Evolutionary conservation across 2,797 vertebrate species (phyloP).

Genomic region (Anguilla anguilla): DNA sequence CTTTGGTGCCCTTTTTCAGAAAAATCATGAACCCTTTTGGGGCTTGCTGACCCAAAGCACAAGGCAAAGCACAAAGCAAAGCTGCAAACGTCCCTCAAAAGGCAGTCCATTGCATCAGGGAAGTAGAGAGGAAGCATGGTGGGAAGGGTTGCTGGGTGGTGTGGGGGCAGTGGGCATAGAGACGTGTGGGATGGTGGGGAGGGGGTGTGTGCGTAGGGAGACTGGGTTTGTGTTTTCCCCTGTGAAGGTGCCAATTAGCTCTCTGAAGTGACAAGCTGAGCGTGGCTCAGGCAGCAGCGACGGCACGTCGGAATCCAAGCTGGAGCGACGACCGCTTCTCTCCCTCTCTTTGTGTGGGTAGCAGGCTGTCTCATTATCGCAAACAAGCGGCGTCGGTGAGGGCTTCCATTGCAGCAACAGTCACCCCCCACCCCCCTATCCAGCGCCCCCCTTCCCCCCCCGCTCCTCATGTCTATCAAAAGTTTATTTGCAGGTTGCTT

Average conservation of each 20-base stretch:
- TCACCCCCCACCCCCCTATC: background rate
- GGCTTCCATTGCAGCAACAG: background rate
- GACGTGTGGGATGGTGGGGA: background rate
- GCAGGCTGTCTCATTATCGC: slow-evolving; percentile 12
- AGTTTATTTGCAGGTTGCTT: slow-evolving; percentile 8
- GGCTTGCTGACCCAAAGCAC: background rate
- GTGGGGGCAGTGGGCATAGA: background rate
- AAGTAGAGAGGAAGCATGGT: background rate
- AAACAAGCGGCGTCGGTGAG: background rate
- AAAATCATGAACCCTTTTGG: background rate
- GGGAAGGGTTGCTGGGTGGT: background rate
- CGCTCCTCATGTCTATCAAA: background rate
- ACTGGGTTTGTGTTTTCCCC: slow-evolving; percentile 7
- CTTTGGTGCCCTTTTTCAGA: no score
- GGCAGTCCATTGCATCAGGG: background rate
- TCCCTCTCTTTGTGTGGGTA: slow-evolving; percentile 13
- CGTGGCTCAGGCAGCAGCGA: background rate
- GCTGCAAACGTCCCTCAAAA: background rate
- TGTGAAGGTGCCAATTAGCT: slow-evolving; percentile 31
- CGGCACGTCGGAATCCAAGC: background rate
- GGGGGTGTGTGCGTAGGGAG: background rate
- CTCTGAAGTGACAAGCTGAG: slow-evolving; percentile 16
- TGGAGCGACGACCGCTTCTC: background rate
- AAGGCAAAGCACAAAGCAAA: background rate
- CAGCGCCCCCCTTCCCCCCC: background rate